Conservation (phyloP, 2,797 vertebrate species). For the Cyclura pinguis region DNA sequence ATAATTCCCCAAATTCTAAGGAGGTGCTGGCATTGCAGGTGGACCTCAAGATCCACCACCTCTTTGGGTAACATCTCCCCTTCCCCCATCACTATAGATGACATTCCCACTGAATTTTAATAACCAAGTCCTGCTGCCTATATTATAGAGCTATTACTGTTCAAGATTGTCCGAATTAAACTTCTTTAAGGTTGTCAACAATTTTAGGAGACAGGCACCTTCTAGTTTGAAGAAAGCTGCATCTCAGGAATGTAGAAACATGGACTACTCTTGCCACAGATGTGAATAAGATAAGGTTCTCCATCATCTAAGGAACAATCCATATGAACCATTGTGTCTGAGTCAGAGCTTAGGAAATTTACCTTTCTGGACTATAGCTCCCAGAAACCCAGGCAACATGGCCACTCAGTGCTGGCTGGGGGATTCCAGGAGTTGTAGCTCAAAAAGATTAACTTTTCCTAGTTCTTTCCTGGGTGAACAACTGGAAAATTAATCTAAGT, state of each 20-base stretch:
- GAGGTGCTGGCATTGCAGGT: too few species aligned
- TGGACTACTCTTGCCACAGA: neutral
- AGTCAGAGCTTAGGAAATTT: too few species aligned
- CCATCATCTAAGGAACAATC: neutral
- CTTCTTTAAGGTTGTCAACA: too few species aligned
- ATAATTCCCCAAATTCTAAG: too few species aligned
- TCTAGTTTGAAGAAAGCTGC: neutral
- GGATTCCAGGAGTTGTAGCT: neutral
- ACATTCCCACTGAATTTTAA: neutral
- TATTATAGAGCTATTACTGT: neutral
- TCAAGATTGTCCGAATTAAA: too few species aligned
- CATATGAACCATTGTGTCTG: neutral
- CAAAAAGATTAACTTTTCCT: neutral
- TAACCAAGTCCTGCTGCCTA: neutral
- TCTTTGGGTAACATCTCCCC: too few species aligned
- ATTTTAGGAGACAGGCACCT: too few species aligned
- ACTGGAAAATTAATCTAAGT: neutral
- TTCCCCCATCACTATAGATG: too few species aligned
- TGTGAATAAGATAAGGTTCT: neutral
- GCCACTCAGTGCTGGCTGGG: too few species aligned
- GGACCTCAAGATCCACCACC: too few species aligned
- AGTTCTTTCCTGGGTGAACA: neutral
- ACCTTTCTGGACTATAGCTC: too few species aligned
- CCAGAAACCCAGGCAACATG: too few species aligned
- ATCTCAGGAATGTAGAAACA: neutral